Evolutionary conservation across 2,797 vertebrate genomes (phyloP), one percentile per base, ranked within the genome.

Genomic region (Rousettus madagascariensis): DNA sequence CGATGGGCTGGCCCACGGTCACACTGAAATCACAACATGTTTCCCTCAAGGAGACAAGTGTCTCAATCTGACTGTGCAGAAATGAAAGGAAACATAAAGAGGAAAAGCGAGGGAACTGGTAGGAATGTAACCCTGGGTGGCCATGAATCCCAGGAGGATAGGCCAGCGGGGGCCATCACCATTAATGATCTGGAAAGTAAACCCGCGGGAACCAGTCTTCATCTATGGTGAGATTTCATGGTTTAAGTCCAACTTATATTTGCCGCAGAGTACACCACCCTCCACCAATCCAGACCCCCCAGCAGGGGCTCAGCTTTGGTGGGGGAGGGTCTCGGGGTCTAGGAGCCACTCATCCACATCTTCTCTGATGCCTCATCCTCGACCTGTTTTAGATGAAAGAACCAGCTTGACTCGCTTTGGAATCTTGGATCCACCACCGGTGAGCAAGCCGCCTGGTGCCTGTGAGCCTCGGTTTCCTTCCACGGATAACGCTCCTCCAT

Each of bases 121-220:
- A 28, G 15, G 55, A n/a, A 66, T 84, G 69, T 59, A 59, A 26
- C n/a, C 19, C 2, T 69, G 65, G 38, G 20, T 49, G 66, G 24
- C 46, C 41, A 5, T 24, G 79, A 69, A 28, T 95, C 88, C 78
- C 8, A 86, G 95, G 79, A 94, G 80, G 71, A 87, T 38, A 79
- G 1, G 79, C 95, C 89, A 87, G 91, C 65, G 41, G 95, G 66
- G 72, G 96, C 82, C 94, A 0, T 2, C 80, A 86, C 93, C 4
- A 1, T 26, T 94, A 97, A 93, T 88, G 95, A 92, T 93, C 95
- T 96, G 96, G 97, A 71, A 68, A 95, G 78, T 74, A 97, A 97
- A 96, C 53, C 51, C 4, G 51, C 80, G 93, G 80, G 82, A 95
- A 91, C 61, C 90, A 96, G 96, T 97, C 97, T 97, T 98, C 80